phyloP scores from a whole-genome alignment of 2,797 vertebrate genomes.

The Myioborus miniatus region DNA sequence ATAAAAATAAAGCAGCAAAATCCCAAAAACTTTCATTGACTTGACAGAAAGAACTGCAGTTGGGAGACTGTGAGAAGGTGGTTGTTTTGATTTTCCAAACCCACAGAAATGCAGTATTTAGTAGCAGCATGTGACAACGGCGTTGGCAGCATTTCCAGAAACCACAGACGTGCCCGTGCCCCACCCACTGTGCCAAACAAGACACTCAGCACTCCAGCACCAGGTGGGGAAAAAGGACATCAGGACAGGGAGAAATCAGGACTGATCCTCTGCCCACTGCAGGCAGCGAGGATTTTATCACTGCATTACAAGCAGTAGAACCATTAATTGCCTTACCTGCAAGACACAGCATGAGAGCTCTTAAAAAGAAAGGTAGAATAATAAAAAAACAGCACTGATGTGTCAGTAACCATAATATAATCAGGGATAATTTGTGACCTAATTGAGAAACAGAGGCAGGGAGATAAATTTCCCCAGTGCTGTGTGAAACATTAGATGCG shows the following conservation, averaged over 20 bases:
- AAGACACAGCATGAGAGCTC: background rate
- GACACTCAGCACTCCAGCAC: background rate
- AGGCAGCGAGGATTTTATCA: background rate
- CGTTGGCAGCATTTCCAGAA: background rate
- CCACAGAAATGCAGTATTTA: slow-evolving; percentile 18
- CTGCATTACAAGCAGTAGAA: background rate
- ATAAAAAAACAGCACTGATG: background rate
- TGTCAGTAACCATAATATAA: background rate
- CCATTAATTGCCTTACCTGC: background rate
- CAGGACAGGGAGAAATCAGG: background rate
- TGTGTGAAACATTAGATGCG: background rate
- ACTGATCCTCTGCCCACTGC: background rate
- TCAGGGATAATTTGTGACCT: slow-evolving; percentile 1
- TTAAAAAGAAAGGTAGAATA: background rate
- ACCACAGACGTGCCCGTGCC: background rate
- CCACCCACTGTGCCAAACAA: background rate
- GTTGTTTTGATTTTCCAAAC: background rate
- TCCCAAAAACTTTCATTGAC: background rate
- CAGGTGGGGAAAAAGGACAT: background rate
- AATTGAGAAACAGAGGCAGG: background rate
- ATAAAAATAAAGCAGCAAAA: background rate
- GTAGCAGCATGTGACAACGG: background rate
- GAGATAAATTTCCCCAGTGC: background rate
- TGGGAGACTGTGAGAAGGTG: background rate
- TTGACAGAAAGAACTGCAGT: background rate